Evolutionary conservation across 2,797 vertebrate species (phyloP), one percentile per base, ranked within the genome.

Genomic region (Graptemys geographica): DNA sequence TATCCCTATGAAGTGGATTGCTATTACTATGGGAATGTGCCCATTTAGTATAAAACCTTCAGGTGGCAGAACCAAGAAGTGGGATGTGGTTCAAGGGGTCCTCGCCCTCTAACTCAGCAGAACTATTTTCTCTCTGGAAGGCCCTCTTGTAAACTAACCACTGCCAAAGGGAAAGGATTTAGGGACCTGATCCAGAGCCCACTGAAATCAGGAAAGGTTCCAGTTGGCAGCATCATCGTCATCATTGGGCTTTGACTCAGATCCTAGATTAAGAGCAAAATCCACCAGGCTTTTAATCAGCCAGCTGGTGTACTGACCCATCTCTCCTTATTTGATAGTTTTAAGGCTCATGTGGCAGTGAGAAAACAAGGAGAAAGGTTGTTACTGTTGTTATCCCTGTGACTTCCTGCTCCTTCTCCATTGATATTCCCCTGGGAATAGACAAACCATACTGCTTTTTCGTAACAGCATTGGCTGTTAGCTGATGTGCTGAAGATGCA

Each of bases 81-180:
- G 0, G 1, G 90, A 96, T 96, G 91, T 90, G 88, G 79, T 94
- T 88, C 86, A 88, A 94, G 95, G 90, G 87, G 69, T 90, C 79
- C 92, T 94, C 90, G 27, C 2, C 90, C 94, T 72, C n/a, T 44
- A 44, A 28, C 11, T 28, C 74, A 76, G 11, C 13, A 41, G 74
- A 78, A 95, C 90, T n/a, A 85, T 86, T 96, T 96, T 94, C 92
- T 0, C 86, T 94, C 96, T 97, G 96, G 92, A 97, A 90, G 92
- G 89, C 28, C 31, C 74, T 81, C 0, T 1, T 11, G 76, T 76
- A 85, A 88, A 51, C 89, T 51, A 87, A 76, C 69, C 81, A 92
- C 52, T 59, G 74, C 93, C 87, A 5, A 0, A 2, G 37, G 21
- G 12, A 41, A 31, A 37, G 27, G 11, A 57, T 27, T 57, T 57